phyloP scores from a whole-genome alignment of 2,113 vertebrate genomes.

The Anoplopoma fimbria region DNA sequence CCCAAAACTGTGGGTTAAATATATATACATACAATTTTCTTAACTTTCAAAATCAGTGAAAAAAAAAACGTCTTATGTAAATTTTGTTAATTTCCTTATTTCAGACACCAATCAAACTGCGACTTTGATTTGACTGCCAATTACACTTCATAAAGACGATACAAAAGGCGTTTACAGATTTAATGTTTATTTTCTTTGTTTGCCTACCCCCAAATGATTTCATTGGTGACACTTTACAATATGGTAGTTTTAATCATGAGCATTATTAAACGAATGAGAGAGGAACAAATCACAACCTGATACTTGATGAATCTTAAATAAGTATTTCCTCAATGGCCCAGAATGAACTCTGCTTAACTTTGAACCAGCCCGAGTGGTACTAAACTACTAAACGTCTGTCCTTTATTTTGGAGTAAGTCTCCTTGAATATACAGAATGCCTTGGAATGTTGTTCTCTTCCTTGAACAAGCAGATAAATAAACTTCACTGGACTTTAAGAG shows the following conservation, averaged over 20 bases:
- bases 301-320: not conserved
- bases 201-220: not conserved
- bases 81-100: not conserved
- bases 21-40: no score
- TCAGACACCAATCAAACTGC: not conserved
- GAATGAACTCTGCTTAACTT: not conserved
- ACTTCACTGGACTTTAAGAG: slow-evolving; percentile 4
- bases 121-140: not conserved
- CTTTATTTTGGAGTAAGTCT: not conserved
- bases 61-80: no score
- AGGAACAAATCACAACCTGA: not conserved
- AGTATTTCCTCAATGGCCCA: not conserved
- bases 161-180: not conserved
- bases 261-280: not conserved
- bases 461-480: slow-evolving; percentile 8
- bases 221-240: no score
- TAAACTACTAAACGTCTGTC: not conserved
- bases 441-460: not conserved
- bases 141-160: not conserved
- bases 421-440: not conserved
- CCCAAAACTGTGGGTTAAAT: not conserved
- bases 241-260: no score
- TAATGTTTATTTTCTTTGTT: not conserved
- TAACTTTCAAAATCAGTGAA: not conserved
- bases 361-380: not conserved